Evolutionary conservation across 2,113 vertebrate species (phyloP), one percentile per base, ranked within the genome.

Genomic region (Vulpes vulpes): DNA sequence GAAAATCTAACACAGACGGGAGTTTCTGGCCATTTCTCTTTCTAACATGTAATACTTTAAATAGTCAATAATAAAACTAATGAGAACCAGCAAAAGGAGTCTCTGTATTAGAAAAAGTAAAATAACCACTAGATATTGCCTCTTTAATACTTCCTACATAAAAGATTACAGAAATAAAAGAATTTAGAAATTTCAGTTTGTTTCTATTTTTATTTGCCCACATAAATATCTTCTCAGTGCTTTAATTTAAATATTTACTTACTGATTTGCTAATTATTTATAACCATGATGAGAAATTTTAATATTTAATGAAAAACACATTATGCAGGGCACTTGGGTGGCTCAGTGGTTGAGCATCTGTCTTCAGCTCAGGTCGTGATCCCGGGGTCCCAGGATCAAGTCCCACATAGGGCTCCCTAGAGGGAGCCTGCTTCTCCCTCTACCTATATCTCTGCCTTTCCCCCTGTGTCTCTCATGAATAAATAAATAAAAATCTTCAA

Each of bases 261-360:
- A 82, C 3, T 83, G 30, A 60, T 9, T 79, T 59, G 20, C 35
- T 89, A 64, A 89, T 79, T 81, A 62, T 53, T 67, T 79, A n/a
- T 2, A 49, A 69, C 22, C 62, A 27, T 49, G 32, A 76, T 49
- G 51, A 60, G 17, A 51, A 85, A 73, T 64, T 62, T 89, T 55
- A 92, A 35, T 49, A 59, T 55, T 91, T 86, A 92, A 76, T 22
- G 59, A 62, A 92, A 94, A 97, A 78, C 25, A 60, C 55, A 76
- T 25, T 71, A 35, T 38, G 35, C 43, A 43, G 43, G 43, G 43
- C 43, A 43, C 43, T 43, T 43, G 43, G 43, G 43, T 43, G 43
- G 43, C 43, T 43, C 43, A 43, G 43, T 43, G 6, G 43, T 8
- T 7, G 43, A 43, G 43, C 43, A 43, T 43, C 43, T 43, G 43